phyloP scores from a whole-genome alignment of 1,140 invertebrate genomes.

The Oryctes rhinoceros region DNA sequence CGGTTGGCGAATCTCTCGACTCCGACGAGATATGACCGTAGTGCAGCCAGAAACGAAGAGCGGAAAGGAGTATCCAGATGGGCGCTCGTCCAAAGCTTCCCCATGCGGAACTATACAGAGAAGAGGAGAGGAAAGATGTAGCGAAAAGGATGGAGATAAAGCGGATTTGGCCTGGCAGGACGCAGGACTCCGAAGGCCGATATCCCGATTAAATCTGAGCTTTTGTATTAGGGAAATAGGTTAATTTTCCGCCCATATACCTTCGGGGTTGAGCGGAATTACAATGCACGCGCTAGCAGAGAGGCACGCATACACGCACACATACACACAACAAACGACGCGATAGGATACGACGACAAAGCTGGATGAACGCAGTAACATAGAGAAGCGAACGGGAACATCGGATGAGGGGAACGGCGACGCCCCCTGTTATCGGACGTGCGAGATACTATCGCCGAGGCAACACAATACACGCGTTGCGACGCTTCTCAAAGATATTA shows the following conservation, averaged over 20 bases:
- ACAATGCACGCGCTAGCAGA: constrained; percentile 47
- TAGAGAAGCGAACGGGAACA: not conserved
- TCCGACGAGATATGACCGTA: too few species aligned
- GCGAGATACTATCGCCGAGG: constrained; percentile 43
- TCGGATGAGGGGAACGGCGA: constrained; percentile 35
- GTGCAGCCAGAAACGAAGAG: too few species aligned
- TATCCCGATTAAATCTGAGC: constrained; percentile 54
- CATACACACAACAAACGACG: not conserved
- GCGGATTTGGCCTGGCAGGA: not conserved
- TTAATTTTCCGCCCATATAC: constrained; percentile 56
- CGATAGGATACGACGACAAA: not conserved
- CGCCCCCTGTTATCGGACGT: constrained; percentile 43
- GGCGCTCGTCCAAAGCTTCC: too few species aligned
- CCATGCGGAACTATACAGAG: too few species aligned
- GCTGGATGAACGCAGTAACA: not conserved
- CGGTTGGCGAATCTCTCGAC: too few species aligned
- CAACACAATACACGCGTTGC: constrained; percentile 29
- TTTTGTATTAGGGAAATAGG: constrained; percentile 55
- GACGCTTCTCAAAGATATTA: constrained; percentile 40
- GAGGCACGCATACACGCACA: not conserved
- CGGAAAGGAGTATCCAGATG: too few species aligned
- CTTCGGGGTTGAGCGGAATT: constrained; percentile 53
- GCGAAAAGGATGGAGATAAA: too few species aligned
- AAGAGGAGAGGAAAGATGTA: too few species aligned
- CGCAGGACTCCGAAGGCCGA: constrained; percentile 43